A percentile compares a stretch with the other conserved stretches of the same genome.
Evolutionary conservation across 2,113 vertebrate genomes (phyloP).

Genomic region (Aramus guarauna): DNA sequence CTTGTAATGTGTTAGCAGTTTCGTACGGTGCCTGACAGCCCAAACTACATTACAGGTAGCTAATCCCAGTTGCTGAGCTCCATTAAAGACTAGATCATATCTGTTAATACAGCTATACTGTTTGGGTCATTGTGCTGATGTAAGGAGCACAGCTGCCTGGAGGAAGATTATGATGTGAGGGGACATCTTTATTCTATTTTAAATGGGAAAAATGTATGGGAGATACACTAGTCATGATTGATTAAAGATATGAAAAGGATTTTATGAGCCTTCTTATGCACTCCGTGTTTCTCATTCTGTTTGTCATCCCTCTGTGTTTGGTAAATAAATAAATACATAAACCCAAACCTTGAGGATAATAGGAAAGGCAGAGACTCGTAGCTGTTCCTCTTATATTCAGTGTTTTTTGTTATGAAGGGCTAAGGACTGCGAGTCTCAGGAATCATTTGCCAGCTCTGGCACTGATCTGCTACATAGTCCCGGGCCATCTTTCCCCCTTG

Average conservation of each 20-base stretch:
- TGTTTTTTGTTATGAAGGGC: neutral
- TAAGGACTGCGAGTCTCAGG: neutral
- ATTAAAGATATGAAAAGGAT: constrained; percentile 66
- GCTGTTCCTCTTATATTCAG: neutral
- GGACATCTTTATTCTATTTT: constrained; percentile 70
- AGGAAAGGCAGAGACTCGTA: neutral
- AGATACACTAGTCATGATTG: constrained; percentile 70
- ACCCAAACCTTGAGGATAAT: constrained; percentile 11
- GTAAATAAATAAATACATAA: constrained; percentile 51
- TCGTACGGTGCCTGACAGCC: constrained; percentile 68
- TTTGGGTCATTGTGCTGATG: constrained; percentile 76
- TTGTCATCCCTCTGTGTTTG: constrained; percentile 42
- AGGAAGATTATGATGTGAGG: constrained; percentile 75
- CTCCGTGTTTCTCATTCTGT: constrained; percentile 49
- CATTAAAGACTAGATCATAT: constrained; percentile 79
- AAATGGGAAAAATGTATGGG: constrained; percentile 58
- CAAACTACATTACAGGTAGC: constrained; percentile 74
- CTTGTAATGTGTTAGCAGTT: constrained; percentile 70
- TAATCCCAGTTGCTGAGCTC: constrained; percentile 76
- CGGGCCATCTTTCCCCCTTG: neutral
- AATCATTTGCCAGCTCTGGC: neutral
- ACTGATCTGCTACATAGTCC: neutral
- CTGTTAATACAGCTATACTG: constrained; percentile 74
- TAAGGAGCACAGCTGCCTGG: constrained; percentile 65
- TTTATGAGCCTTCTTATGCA: constrained; percentile 59